Base-by-base conservation (phyloP, 2,888 invertebrate species). In the Xylophagus ater region DNA sequence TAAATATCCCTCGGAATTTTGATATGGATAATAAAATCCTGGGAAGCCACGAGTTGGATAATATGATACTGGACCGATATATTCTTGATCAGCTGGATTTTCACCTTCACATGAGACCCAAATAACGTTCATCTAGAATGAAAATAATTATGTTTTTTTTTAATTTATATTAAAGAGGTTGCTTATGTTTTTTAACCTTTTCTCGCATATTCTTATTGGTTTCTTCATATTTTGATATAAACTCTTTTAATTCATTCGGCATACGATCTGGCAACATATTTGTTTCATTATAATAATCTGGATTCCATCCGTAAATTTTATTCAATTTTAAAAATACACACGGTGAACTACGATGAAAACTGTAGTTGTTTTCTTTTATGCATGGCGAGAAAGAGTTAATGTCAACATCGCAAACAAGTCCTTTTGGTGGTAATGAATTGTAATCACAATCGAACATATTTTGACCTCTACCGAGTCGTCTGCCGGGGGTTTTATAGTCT, bases 271-370 rank as follows among this genome's bases (percentile, higher is more conserved):
- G 90, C 33, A 89, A 67, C 39, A 69, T 62, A 7, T 69, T 66
- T 1, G 81, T 73, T 47, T 78, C 74, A 55, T 86, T 80, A 58
- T 84, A 92, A 55, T 75, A 84, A 21, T 81, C 73, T 0, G 94
- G 93, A 47, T 72, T 69, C 93, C 93, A 94, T 14, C 80, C 87
- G 53, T 78, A 92, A 55, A 93, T 92, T 74, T 86, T 90, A 68
- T 98, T 98, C 26, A 98, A 69, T 62, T 97, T 97, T 40, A 98
- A 71, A 59, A 96, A 83, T 47, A 97, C 74, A 65, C 98, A 98
- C 0, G 97, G 97, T 14, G 83, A 79, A 28, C 90, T 92, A 57
- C 81, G 81, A 59, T 87, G 83, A 65, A 88, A 97, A 43, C 88
- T 92, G 63, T 83, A 98, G 52, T 78, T 55, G 55, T 89, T 83